Base-by-base conservation (phyloP, 2,888 invertebrate genomes). In the Cheilosia soror region DNA sequence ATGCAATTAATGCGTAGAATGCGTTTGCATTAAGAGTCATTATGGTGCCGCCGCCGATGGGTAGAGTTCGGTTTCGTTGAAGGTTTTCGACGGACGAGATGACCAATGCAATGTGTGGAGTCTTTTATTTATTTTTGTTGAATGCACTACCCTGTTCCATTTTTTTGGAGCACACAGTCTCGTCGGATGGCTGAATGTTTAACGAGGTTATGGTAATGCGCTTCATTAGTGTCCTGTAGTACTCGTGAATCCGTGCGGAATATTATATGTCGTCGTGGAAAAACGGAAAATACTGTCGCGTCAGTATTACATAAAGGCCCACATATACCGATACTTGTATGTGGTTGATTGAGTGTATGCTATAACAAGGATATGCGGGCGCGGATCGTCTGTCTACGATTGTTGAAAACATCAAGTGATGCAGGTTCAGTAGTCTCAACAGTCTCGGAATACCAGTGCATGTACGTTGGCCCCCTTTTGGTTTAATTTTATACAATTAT, bases 1-100 rank as follows among this genome's bases (percentile, higher is more conserved):
- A 83, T 83, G 78, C 78, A 83, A 83, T 83, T 78, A 73, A 73
- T 83, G 73, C 83, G 83, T 83, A 69, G 83, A 83, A 68, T 78
- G 37, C 68, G 73, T 83, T 73, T 73, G 62, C 78, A 83, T 83
- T 83, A 83, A 83, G 83, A 83, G 78, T 78, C 83, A 83, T 83
- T 78, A 78, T 68, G 73, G 66, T 62, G 68, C 20, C 49, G 42
- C 25, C 27, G 51, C n/a, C 15, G 20, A 66, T 33, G 44, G 72
- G 55, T 72, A 78, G 78, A 55, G 58, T 63, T 53, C 37, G 3
- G 55, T 58, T 40, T 27, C 29, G 60, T n/a, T 72, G 77, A 77
- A 66, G 53, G 47, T 47, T 76, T 57, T 71, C 66, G 47, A 49
- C 60, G 44, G 47, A 49, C 60, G 44, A 72, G 66, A 72, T 77